phyloP scores from a whole-genome alignment of 2,888 invertebrate species.

The Torymus auratus region DNA sequence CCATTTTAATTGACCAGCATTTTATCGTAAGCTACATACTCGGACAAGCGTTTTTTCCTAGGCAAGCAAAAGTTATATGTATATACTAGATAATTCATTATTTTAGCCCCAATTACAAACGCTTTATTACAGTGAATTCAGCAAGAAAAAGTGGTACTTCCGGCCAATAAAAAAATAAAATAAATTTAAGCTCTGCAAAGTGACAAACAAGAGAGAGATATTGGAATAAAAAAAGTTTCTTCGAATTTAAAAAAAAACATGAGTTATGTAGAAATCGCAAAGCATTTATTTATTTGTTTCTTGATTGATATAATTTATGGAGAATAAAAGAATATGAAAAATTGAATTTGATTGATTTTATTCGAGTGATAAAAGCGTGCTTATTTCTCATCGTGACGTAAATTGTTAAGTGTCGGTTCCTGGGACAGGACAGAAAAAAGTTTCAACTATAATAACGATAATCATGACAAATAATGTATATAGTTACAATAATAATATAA shows the following conservation, averaged over 20 bases:
- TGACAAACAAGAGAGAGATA: slow-evolving; percentile 30
- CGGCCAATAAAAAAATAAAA: slow-evolving; percentile 45
- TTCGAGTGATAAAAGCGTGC: slow-evolving; percentile 57
- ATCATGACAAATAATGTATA: slow-evolving; percentile 61
- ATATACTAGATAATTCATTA: slow-evolving; percentile 45
- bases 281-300: slow-evolving; percentile 7
- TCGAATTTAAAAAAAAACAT: slow-evolving; percentile 8
- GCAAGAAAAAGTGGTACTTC: slow-evolving; percentile 44
- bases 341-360: slow-evolving; percentile 31
- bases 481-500: slow-evolving; percentile 67
- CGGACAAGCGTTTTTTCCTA: slow-evolving; percentile 53
- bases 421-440: slow-evolving; percentile 44
- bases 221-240: slow-evolving; percentile 50
- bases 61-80: slow-evolving; percentile 52
- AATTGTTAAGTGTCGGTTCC: slow-evolving; percentile 52
- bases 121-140: slow-evolving; percentile 47
- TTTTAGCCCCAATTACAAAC: slow-evolving; percentile 50
- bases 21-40: slow-evolving; percentile 52
- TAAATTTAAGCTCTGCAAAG: slow-evolving; percentile 50
- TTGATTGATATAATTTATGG: slow-evolving; percentile 7
- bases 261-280: background rate
- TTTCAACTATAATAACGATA: slow-evolving; percentile 54
- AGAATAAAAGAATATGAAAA: background rate
- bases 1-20: slow-evolving; percentile 39
- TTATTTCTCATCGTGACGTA: slow-evolving; percentile 49